Base-by-base conservation (phyloP, 2,888 invertebrate genomes). In the Trachelus stipa region DNA sequence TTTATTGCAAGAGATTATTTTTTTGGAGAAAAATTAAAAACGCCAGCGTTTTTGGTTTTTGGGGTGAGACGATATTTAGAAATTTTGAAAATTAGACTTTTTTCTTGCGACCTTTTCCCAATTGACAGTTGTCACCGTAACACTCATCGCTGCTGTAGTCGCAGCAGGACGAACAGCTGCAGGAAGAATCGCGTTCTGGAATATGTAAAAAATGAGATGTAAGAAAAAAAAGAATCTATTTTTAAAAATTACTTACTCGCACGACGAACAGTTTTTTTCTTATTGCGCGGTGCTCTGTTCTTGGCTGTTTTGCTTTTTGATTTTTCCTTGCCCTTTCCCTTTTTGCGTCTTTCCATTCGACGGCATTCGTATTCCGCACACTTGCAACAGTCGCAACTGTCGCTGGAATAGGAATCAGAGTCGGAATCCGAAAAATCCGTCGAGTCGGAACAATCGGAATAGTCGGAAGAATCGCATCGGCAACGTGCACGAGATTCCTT, bases 111-210 rank as follows among this genome's bases (percentile, higher is more conserved):
- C 34, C 31, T 71, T 71, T 71, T 71, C 31, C 71, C 34, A 34
- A 15, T 30, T 15, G 34, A 11, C 71, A 71, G 2, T 71, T 30
- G 71, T 11, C 31, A 9, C 40, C 77, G 77, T 79, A 82, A 74
- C 83, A 85, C 30, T 85, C 83, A 74, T 81, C 82, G 79, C 78
- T 79, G 30, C 75, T 80, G 71, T 71, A 71, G 71, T 76, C 79
- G 73, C 79, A 79, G 15, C 76, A 80, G 1, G 81, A 81, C 30
- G 80, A 82, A 15, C 69, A 34, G 34, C 81, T 78, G 37, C 77
- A 79, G 15, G 81, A 81, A 4, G 83, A 79, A 30, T 78, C 68
- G 12, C 75, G 78, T 31, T 75, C 79, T 81, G 37, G 23, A 79
- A 81, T 35, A 12, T 31, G 12, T 11, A 37, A 73, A 73, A 35